A percentile compares a stretch with the other conserved stretches of the same genome.
phyloP scores from a whole-genome alignment of 2,797 vertebrate genomes.

The Lepilemur ruficaudatus region DNA sequence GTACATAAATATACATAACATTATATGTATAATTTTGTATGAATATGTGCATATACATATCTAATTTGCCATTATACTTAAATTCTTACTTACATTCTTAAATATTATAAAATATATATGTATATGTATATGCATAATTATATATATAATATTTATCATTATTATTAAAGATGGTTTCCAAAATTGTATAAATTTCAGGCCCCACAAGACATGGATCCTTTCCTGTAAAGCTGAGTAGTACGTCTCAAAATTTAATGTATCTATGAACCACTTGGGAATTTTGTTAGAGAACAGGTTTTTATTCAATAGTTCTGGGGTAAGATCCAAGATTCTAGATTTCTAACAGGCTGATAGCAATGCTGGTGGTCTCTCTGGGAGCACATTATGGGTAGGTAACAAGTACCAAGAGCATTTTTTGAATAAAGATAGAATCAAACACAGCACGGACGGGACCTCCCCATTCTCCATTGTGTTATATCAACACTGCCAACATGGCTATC shows the following conservation, averaged over 20 bases:
- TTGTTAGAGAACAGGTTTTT: not conserved
- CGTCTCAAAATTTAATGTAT: not conserved
- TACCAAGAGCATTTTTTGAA: not conserved
- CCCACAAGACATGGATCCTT: not conserved
- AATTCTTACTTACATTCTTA: not conserved
- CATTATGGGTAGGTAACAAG: not conserved
- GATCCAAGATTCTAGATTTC: not conserved
- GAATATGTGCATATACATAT: not conserved
- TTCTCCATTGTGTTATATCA: not conserved
- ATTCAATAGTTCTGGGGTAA: not conserved
- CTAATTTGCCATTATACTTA: not conserved
- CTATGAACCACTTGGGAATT: not conserved
- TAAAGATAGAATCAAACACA: not conserved
- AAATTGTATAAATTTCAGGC: not conserved
- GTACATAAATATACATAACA: not conserved
- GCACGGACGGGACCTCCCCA: not conserved
- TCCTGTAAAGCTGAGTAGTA: not conserved
- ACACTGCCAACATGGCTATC: not conserved
- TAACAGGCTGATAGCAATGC: not conserved
- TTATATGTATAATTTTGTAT: not conserved
- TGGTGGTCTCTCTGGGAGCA: not conserved
- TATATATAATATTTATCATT: not conserved
- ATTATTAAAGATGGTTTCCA: not conserved
- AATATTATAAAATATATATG: not conserved
- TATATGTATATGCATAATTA: not conserved